These are phyloP conservation scores for Elephas maximus DNA, from an alignment of 2,113 vertebrate genomes.

Conservation along the genomic window DNA sequence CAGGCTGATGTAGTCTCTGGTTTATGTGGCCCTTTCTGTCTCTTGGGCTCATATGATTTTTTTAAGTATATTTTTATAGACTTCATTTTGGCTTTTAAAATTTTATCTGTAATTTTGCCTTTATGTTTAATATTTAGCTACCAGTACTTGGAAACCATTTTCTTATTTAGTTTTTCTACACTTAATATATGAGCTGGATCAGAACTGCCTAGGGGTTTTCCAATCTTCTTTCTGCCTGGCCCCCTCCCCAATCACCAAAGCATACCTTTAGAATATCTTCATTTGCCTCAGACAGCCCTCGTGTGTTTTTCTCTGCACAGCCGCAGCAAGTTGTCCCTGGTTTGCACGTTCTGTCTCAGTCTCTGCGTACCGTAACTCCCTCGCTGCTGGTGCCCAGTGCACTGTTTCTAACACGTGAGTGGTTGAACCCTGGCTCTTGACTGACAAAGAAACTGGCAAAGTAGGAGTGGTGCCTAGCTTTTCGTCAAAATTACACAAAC, in stretches of 20 bases:
- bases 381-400: neutral
- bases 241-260: neutral
- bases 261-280: rapidly evolving
- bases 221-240: rapidly evolving
- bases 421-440: neutral
- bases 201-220: neutral
- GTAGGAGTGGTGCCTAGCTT: rapidly evolving
- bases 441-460: neutral
- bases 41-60: neutral
- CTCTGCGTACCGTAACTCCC: neutral
- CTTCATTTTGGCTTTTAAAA: neutral
- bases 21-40: too few species aligned
- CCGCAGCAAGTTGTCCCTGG: too few species aligned
- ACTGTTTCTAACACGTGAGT: neutral
- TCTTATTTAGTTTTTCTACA: neutral
- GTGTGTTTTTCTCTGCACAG: rapidly evolving
- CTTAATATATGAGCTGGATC: neutral
- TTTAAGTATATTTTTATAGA: neutral
- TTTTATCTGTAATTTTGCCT: neutral
- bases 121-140: neutral
- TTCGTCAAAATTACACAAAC: neutral
- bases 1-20: too few species aligned
- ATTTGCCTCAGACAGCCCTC: rapidly evolving
- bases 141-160: neutral
- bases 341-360: neutral